Evolutionary conservation across 2,797 vertebrate genomes (phyloP), one percentile per base, ranked within the genome.

Genomic region (Characodon lateralis): DNA sequence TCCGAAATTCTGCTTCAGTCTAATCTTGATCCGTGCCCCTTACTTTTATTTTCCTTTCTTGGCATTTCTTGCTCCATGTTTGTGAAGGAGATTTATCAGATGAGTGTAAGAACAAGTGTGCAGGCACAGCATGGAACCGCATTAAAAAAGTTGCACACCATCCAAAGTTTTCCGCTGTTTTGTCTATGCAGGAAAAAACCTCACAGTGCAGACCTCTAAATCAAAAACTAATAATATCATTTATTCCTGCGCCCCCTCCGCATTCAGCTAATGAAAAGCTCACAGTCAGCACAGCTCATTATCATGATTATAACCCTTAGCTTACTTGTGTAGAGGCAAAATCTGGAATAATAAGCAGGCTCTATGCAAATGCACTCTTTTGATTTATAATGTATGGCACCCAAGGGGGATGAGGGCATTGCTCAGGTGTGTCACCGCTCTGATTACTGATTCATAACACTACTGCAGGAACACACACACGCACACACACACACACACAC

Each of bases 321-420:
- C 89, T 94, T 89, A 88, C 93, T 92, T 91, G 90, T 89, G 91
- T 87, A 87, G 94, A 91, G 88, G 89, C 91, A 92, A 91, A 93
- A 87, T 94, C 83, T 88, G 88, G 92, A 95, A 96, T 95, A 96
- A 95, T 95, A 95, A 95, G 92, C 93, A 94, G 92, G 85, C 90
- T 90, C 89, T 94, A 96, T 96, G 95, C 95, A 96, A 95, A 96
- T 96, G 77, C 79, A 85, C 90, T 90, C 93, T 93, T 96, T 95
- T 96, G 96, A 96, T 96, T 96, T 95, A 96, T 96, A 96, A 96
- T 96, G 94, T 94, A 96, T 96, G 94, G 93, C 94, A 95, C 95
- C 95, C 94, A 88, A 88, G 94, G 94, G 95, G 94, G 90, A 90
- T 87, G 85, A 90, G 93, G 91, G 94, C 91, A 95, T 93, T 93